These are phyloP conservation scores for Tinea trinotella DNA, from an alignment of 2,888 invertebrate species.

Conservation along the genomic window DNA sequence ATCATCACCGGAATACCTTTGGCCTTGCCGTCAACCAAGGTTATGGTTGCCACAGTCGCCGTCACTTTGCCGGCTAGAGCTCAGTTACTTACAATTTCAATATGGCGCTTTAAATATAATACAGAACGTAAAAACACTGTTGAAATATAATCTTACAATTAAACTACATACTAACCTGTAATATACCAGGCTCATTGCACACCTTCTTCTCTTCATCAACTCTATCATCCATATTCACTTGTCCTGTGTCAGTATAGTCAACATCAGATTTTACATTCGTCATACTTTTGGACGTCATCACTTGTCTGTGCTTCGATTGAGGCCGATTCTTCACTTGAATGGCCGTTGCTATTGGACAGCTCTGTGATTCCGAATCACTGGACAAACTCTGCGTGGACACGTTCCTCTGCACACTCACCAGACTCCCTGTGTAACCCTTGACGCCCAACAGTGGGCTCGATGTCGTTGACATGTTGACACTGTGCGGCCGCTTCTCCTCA, in stretches of 20 bases:
- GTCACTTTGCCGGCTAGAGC: too few relatives aligned
- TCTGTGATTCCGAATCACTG: slow-evolving; percentile 75
- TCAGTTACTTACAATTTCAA: too few relatives aligned
- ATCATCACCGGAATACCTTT: too few relatives aligned
- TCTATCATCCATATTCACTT: too few relatives aligned
- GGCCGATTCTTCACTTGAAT: slow-evolving; percentile 72
- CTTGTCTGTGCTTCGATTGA: slow-evolving; percentile 45
- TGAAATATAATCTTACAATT: too few relatives aligned
- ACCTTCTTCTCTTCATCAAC: slow-evolving; percentile 33
- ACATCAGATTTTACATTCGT: slow-evolving; percentile 71
- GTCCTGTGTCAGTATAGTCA: slow-evolving; percentile 58
- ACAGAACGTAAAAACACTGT: too few relatives aligned
- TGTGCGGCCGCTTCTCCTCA: slow-evolving; percentile 68
- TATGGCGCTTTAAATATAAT: too few relatives aligned
- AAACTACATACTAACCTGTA: slow-evolving; percentile 75
- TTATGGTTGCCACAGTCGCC: too few relatives aligned
- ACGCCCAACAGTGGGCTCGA: slow-evolving; percentile 79
- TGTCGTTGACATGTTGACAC: slow-evolving; percentile 72
- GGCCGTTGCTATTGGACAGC: slow-evolving; percentile 62
- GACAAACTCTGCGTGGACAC: slow-evolving; percentile 79
- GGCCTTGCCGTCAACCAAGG: too few relatives aligned
- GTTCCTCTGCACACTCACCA: slow-evolving; percentile 75
- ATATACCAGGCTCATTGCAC: slow-evolving; percentile 68
- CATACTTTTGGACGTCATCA: slow-evolving; percentile 75
- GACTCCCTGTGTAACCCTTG: slow-evolving; percentile 75